Conservation (phyloP, 1,140 invertebrate genomes). For the Microvelia longipes region DNA sequence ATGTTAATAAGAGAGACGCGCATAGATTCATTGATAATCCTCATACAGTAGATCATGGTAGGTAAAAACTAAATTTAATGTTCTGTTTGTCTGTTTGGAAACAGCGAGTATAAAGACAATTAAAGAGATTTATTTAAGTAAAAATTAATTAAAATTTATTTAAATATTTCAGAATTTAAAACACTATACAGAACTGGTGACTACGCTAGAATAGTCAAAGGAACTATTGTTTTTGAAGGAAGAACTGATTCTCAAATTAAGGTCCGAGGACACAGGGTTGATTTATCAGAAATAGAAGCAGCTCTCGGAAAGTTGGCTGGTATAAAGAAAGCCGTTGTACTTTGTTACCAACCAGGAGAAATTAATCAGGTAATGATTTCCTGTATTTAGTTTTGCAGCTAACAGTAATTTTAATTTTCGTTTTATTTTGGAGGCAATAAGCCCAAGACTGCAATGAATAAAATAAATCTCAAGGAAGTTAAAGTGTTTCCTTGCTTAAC, state of each 20-base stretch:
- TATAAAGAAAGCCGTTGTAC: constrained; percentile 49
- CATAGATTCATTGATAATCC: constrained; percentile 59
- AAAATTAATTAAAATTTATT: no score
- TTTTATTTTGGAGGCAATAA: background rate
- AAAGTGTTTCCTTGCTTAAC: no score
- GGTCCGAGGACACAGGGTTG: constrained; percentile 67
- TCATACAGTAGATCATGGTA: constrained; percentile 46
- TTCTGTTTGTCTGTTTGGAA: background rate
- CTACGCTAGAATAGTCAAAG: constrained; percentile 57
- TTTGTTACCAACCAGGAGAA: constrained; percentile 61
- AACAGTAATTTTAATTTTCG: no score
- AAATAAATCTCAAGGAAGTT: no score
- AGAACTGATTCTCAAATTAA: constrained; percentile 75
- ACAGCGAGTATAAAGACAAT: no score
- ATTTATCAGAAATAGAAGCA: constrained; percentile 65
- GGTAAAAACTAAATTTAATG: background rate
- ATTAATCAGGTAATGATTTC: constrained; percentile 40
- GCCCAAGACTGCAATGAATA: constrained; percentile 1
- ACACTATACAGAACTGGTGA: constrained; percentile 67
- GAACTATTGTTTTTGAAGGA: constrained; percentile 53
- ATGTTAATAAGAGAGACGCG: constrained; percentile 52
- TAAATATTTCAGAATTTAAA: constrained; percentile 46
- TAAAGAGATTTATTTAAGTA: no score
- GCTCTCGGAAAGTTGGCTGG: constrained; percentile 38
- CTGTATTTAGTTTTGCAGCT: no score